Base-by-base conservation (phyloP, 2,113 vertebrate species). In the Seriola rivoliana region DNA sequence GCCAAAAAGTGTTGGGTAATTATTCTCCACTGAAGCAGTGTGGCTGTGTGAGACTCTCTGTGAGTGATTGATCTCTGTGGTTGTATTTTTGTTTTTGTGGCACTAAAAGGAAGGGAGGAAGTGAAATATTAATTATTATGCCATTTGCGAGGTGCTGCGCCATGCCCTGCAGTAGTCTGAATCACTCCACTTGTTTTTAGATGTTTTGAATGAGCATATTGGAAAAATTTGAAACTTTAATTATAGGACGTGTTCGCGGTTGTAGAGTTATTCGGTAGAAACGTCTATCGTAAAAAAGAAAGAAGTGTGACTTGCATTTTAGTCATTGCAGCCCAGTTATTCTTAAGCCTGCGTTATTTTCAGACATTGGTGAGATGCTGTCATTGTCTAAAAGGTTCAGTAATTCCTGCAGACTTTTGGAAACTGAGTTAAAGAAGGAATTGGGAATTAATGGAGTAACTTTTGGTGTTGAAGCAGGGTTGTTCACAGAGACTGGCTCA, bases 41-140 rank as follows among this genome's bases (percentile, higher is more conserved):
- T 12, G 11, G 50, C 78, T 83, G 60, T 72, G 48, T 50, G 44
- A 59, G 62, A 50, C 70, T 71, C 62, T 78, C 29, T 3, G 54
- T 4, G 14, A 71, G 48, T 62, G 81, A 80, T 81, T 81, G 72
- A 85, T 89, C 59, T 70, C 29, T 71, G 48, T 66, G 57, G 42
- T 32, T 38, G 52, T 57, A 5, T 81, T 75, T 71, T 72, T 29
- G 75, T 81, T 76, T 85, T 23, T 71, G 80, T 68, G 68, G 48
- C 71, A 58, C 25, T 63, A 50, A 67, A 58, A 38, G 36, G 16
- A 74, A 68, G 23, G n/a, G 55, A 66, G 70, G 62, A 71, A 63
- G 68, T 77, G 52, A 77, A 82, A 90, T 81, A 85, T 88, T 75
- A 85, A 84, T 89, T 73, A 76, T 52, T 25, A 4, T 86, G 65